Conservation (phyloP, 1,140 invertebrate species). For the Psilanteris sp. region DNA sequence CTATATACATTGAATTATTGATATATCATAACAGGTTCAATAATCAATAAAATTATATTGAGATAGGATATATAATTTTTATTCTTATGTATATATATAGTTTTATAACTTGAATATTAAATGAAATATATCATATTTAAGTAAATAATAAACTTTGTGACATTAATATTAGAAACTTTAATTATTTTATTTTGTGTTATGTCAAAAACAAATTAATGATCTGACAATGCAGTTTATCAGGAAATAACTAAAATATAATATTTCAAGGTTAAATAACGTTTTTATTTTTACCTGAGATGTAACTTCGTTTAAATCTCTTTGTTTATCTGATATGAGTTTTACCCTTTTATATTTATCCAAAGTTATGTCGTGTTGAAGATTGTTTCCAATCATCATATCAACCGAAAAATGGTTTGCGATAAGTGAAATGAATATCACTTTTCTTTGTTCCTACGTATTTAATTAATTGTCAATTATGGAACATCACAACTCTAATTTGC, state of each 20-base stretch:
- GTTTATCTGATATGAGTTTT: conserved; percentile 72
- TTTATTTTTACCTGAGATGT: conserved; percentile 65
- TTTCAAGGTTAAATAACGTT: conserved; percentile 3
- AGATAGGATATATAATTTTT: too few relatives aligned
- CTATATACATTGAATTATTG: too few relatives aligned
- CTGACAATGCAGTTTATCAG: too few relatives aligned
- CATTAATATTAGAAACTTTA: too few relatives aligned
- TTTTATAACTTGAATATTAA: too few relatives aligned
- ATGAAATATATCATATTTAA: too few relatives aligned
- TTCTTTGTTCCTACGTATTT: conserved; percentile 12
- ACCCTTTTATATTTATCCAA: conserved; percentile 66
- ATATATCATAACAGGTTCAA: too few relatives aligned
- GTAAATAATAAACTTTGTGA: too few relatives aligned
- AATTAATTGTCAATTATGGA: conserved; percentile 1
- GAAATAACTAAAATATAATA: background rate
- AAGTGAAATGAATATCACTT: conserved; percentile 11
- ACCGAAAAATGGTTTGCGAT: background rate
- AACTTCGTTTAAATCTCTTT: conserved; percentile 67
- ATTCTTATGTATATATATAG: too few relatives aligned
- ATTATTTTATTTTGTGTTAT: too few relatives aligned
- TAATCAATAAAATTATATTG: too few relatives aligned
- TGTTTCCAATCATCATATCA: conserved; percentile 72
- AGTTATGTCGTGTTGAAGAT: conserved; percentile 55
- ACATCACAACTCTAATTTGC: background rate
- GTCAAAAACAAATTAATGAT: conserved; percentile 7